Percentiles rank a stretch among this genome's conserved stretches.
Conservation (phyloP, 2,113 vertebrate genomes). For the Alces alces region DNA sequence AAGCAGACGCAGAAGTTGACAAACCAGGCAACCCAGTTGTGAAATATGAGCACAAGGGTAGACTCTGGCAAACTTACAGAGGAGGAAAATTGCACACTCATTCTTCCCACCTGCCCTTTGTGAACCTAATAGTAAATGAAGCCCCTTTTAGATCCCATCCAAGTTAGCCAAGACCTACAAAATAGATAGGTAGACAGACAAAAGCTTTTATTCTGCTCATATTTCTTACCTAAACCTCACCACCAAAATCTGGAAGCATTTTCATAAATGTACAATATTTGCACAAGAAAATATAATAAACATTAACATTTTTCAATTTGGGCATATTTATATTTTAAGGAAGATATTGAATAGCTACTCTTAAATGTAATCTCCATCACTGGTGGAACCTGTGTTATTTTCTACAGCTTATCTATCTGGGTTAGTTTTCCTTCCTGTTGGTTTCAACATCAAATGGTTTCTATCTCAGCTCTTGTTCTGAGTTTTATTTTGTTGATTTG, state of each 20-base stretch:
- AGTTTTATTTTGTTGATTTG: background rate
- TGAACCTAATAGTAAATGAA: background rate
- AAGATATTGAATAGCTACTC: background rate
- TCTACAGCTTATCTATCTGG: background rate
- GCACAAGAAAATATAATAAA: background rate
- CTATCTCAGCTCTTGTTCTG: background rate
- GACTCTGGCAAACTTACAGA: background rate
- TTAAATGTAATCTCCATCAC: background rate
- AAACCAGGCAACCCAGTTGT: background rate
- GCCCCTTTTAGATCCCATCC: background rate
- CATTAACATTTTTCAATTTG: background rate
- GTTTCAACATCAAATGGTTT: background rate
- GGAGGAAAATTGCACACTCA: background rate
- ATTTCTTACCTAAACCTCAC: background rate
- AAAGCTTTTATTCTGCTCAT: background rate
- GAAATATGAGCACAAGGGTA: background rate
- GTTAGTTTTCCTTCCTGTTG: background rate
- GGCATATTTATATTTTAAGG: background rate
- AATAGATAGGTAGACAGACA: background rate
- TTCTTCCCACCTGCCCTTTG: background rate
- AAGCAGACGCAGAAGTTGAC: background rate
- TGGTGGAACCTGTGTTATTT: background rate
- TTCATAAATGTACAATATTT: background rate
- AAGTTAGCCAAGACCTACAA: background rate
- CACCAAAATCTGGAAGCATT: background rate